Conservation (phyloP, 2,888 invertebrate genomes). For the Spisula solida region DNA sequence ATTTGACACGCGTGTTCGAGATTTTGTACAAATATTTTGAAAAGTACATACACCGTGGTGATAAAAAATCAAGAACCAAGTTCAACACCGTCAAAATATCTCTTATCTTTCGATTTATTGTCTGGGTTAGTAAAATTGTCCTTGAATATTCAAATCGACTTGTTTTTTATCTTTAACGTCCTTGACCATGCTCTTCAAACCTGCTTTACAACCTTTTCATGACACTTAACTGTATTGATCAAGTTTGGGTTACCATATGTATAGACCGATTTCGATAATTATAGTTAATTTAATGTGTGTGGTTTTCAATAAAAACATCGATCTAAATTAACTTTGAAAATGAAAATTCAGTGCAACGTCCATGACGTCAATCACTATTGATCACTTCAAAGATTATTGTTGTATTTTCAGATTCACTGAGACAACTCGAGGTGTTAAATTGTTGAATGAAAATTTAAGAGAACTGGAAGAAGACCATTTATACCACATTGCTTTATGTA, state of each 20-base stretch:
- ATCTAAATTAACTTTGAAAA: no score
- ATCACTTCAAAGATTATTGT: not conserved
- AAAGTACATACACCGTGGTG: not conserved
- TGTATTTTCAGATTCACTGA: not conserved
- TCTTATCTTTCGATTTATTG: no score
- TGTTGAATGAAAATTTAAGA: constrained; percentile 49
- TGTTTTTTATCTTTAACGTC: not conserved
- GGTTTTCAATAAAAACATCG: no score
- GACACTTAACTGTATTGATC: not conserved
- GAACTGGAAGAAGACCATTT: constrained; percentile 72
- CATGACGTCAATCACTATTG: no score
- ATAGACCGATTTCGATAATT: no score
- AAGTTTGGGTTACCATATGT: not conserved
- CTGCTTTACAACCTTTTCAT: not conserved
- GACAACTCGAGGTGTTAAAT: constrained; percentile 35
- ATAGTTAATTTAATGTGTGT: no score
- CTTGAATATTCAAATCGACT: not conserved
- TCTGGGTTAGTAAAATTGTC: no score
- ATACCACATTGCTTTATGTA: constrained; percentile 75
- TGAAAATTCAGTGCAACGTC: no score
- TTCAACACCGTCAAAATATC: no score
- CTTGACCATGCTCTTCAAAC: not conserved
- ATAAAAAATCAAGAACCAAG: not conserved
- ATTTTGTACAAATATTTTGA: not conserved
- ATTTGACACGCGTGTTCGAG: not conserved